These are phyloP conservation scores for Heliothis virescens DNA, from an alignment of 1,140 invertebrate genomes.

Conservation along the genomic window DNA sequence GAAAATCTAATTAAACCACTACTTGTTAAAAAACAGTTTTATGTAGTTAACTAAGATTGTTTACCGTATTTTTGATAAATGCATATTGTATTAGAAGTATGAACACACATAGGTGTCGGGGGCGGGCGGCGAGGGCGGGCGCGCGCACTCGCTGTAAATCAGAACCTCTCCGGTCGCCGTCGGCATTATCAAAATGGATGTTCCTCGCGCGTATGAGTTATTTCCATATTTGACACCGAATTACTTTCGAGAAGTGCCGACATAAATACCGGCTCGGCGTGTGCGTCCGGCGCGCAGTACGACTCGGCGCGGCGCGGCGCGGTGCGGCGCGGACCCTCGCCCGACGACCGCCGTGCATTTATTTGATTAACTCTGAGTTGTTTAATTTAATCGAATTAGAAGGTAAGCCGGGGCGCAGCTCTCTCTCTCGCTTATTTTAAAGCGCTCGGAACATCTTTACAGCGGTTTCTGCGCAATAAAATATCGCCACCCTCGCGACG, in stretches of 20 bases:
- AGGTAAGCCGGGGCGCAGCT: slow-evolving; percentile 73
- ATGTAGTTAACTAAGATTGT: too few relatives aligned
- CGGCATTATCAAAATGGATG: slow-evolving; percentile 85
- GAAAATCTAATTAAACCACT: too few relatives aligned
- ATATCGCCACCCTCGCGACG: slow-evolving; percentile 79
- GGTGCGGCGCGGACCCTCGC: slow-evolving; percentile 59
- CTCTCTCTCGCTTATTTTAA: slow-evolving; percentile 82
- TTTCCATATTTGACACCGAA: slow-evolving; percentile 86
- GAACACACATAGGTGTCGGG: slow-evolving; percentile 7
- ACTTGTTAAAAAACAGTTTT: too few relatives aligned
- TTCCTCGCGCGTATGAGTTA: slow-evolving; percentile 83
- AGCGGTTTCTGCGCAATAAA: slow-evolving; percentile 85
- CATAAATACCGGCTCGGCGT: slow-evolving; percentile 77
- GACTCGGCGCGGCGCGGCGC: slow-evolving; percentile 50
- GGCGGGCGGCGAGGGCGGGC: slow-evolving; percentile 42
- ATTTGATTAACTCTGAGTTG: slow-evolving; percentile 86
- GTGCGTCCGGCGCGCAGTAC: slow-evolving; percentile 64
- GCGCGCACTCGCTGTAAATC: slow-evolving; percentile 73
- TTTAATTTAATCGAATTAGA: slow-evolving; percentile 86
- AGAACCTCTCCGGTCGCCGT: slow-evolving; percentile 78
- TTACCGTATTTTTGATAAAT: too few relatives aligned
- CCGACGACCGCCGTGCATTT: slow-evolving; percentile 81
- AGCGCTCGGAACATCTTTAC: slow-evolving; percentile 84
- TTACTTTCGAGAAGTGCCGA: slow-evolving; percentile 85
- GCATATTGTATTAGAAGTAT: background rate